Percentiles rank a stretch among this genome's conserved stretches.
These are phyloP conservation scores for Limnephilus rhombicus DNA, from an alignment of 2,888 invertebrate genomes.

Conservation along the genomic window DNA sequence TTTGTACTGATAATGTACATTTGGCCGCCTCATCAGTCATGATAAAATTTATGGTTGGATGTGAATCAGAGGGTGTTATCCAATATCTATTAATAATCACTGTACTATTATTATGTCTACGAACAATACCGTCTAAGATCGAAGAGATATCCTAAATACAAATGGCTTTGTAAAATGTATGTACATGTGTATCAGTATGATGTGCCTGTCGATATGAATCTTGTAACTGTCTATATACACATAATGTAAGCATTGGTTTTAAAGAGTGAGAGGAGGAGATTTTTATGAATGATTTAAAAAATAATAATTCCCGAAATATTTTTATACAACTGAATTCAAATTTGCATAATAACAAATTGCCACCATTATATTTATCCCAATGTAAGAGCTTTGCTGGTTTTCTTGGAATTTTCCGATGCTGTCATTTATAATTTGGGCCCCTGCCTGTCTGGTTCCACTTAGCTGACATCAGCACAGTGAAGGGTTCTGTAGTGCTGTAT, in stretches of 20 bases:
- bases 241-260: not conserved
- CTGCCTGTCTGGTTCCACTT: conserved; percentile 31
- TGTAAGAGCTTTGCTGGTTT: not conserved
- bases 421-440: conserved; percentile 45
- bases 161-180: not conserved
- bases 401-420: not conserved
- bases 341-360: conserved; percentile 7
- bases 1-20: not conserved
- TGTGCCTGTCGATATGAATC: not conserved
- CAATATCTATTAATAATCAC: no score
- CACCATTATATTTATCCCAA: not conserved
- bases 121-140: not conserved
- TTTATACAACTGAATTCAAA: not conserved
- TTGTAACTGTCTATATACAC: not conserved
- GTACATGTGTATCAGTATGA: not conserved
- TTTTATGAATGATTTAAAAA: not conserved
- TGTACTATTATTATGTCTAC: not conserved
- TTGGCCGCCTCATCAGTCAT: not conserved
- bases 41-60: not conserved
- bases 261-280: not conserved
- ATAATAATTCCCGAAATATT: not conserved
- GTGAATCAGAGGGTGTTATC: no score
- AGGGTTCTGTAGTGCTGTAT: not conserved
- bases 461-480: conserved; percentile 13
- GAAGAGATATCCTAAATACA: not conserved